A percentile compares a stretch with the other conserved stretches of the same genome.
Evolutionary conservation across 2,888 invertebrate genomes (phyloP).

Genomic region (Pelosia muscerda): DNA sequence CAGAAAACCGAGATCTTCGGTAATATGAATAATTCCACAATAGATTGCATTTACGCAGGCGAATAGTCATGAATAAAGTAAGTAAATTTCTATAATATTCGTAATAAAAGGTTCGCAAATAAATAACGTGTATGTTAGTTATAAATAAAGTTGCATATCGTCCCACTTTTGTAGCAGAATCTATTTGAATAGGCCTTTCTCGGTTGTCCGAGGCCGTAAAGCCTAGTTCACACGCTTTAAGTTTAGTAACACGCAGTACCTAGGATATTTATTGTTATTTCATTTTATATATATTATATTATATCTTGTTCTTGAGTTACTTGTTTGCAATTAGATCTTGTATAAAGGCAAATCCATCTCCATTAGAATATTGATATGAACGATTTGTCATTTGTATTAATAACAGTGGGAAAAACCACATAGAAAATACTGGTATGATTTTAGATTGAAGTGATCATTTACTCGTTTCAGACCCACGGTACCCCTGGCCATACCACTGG

Average conservation of each 20-base stretch:
- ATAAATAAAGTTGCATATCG: slow-evolving; percentile 59
- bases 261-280: not conserved
- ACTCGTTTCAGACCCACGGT: too few relatives aligned
- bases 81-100: slow-evolving; percentile 20
- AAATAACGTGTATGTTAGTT: slow-evolving; percentile 33
- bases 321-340: not conserved
- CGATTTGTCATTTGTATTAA: too few relatives aligned
- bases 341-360: not conserved
- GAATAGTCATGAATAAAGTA: slow-evolving; percentile 1
- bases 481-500: too few relatives aligned
- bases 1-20: not conserved
- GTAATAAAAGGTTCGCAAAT: slow-evolving; percentile 39
- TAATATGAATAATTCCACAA: not conserved
- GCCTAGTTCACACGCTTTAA: slow-evolving; percentile 33
- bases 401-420: not conserved
- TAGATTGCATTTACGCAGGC: not conserved
- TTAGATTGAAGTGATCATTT: too few relatives aligned
- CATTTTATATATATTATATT: too few relatives aligned
- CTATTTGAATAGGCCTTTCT: slow-evolving; percentile 63
- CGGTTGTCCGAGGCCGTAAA: slow-evolving; percentile 47
- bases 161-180: slow-evolving; percentile 52
- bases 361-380: too few relatives aligned
- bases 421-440: too few relatives aligned
- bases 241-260: not conserved
- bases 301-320: not conserved